Conservation (phyloP, 2,888 invertebrate genomes). For the Glomeris marginata region DNA sequence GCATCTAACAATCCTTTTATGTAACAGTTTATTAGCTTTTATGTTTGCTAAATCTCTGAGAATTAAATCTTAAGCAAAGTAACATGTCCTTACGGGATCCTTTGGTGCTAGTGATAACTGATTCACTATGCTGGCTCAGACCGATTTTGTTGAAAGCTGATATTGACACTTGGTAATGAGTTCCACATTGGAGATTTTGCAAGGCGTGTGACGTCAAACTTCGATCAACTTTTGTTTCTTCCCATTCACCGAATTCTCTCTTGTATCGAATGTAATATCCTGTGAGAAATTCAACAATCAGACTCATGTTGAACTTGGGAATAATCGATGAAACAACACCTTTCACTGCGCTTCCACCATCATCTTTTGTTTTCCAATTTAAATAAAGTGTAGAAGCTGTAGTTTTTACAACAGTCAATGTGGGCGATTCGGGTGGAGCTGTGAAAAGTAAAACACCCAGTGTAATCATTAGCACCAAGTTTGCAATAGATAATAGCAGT, state of each 20-base stretch:
- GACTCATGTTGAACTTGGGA: not conserved
- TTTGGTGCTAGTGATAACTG: constrained; percentile 2
- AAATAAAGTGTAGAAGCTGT: constrained; percentile 1
- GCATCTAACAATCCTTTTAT: too few species aligned
- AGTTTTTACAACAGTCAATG: constrained; percentile 3
- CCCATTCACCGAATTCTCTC: constrained; percentile 12
- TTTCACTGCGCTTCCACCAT: constrained; percentile 8
- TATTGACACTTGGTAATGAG: constrained; percentile 8
- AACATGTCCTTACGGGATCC: constrained; percentile 8
- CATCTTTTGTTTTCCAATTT: constrained; percentile 9
- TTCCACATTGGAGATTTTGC: constrained; percentile 9
- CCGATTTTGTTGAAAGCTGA: constrained; percentile 10
- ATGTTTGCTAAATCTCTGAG: not conserved
- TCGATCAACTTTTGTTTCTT: constrained; percentile 4
- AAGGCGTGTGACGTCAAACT: constrained; percentile 1
- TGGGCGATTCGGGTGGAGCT: constrained; percentile 10
- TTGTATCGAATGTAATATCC: constrained; percentile 10
- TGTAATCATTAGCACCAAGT: not conserved
- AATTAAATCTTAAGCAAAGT: not conserved
- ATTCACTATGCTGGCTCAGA: constrained; percentile 4
- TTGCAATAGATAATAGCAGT: too few species aligned
- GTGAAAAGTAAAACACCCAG: not conserved
- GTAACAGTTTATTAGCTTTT: too few species aligned
- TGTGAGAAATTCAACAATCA: not conserved
- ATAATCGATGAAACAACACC: not conserved